phyloP scores from a whole-genome alignment of 2,797 vertebrate species.

The Eupleurogrammus muticus region DNA sequence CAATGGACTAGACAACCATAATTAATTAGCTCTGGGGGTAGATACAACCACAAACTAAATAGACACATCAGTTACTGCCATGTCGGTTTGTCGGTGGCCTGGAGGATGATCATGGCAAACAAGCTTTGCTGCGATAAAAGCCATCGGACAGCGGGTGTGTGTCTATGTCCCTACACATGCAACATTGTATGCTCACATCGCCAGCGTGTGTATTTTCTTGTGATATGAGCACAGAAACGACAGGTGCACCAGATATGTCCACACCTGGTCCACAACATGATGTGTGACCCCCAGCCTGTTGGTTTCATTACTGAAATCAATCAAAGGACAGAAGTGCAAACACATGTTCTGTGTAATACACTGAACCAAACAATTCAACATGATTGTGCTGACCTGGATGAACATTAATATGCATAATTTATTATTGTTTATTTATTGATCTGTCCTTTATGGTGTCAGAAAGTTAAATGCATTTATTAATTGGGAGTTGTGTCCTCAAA shows the following conservation, averaged over 20 bases:
- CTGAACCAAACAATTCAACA: background rate
- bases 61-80: slow-evolving; percentile 52
- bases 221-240: slow-evolving; percentile 20
- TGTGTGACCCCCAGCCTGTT: slow-evolving; percentile 18
- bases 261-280: slow-evolving; percentile 56
- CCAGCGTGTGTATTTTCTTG: slow-evolving; percentile 5
- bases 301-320: background rate
- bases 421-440: background rate
- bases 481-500: slow-evolving; percentile 61
- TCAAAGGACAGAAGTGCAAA: slow-evolving; percentile 12
- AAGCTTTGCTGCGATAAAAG: slow-evolving; percentile 37
- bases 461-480: slow-evolving; percentile 54
- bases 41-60: slow-evolving; percentile 71
- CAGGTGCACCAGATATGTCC: slow-evolving; percentile 43
- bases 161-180: slow-evolving; percentile 3
- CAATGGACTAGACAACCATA: slow-evolving; percentile 53
- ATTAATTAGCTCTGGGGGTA: slow-evolving; percentile 59
- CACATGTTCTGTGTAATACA: background rate
- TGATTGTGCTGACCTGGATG: background rate
- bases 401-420: background rate
- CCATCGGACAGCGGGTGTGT: slow-evolving; percentile 18
- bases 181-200: too few species aligned
- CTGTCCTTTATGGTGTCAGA: slow-evolving; percentile 57
- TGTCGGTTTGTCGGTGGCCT: slow-evolving; percentile 44
- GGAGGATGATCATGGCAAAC: slow-evolving; percentile 38